Percentiles rank a stretch among this genome's conserved stretches.
Conservation (phyloP, 2,888 invertebrate species). For the Leptopterna dolabrata region DNA sequence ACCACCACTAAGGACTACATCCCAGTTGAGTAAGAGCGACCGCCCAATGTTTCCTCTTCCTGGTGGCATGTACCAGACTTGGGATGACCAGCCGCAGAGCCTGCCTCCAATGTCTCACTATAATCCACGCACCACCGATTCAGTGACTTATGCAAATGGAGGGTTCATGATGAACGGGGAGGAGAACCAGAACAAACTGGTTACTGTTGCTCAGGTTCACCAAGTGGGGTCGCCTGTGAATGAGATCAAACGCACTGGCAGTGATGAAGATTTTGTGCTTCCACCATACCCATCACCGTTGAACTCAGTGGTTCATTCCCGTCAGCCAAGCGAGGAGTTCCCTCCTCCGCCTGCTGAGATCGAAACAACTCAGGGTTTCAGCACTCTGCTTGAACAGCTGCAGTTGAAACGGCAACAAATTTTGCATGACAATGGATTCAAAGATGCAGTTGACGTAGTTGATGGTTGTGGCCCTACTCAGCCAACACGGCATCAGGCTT, state of each 20-base stretch:
- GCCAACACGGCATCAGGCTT: constrained; percentile 68
- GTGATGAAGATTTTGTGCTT: constrained; percentile 65
- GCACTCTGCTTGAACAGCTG: constrained; percentile 73
- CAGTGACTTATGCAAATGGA: constrained; percentile 69
- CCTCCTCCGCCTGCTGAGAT: constrained; percentile 77
- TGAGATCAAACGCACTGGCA: constrained; percentile 53
- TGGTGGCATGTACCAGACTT: constrained; percentile 60
- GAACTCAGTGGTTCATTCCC: constrained; percentile 81
- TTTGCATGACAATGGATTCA: constrained; percentile 63
- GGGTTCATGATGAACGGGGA: constrained; percentile 67
- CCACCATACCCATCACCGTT: constrained; percentile 81
- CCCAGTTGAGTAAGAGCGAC: constrained; percentile 78
- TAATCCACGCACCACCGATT: constrained; percentile 67
- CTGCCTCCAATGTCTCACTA: constrained; percentile 70
- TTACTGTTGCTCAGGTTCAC: constrained; percentile 87
- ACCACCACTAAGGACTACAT: constrained; percentile 87
- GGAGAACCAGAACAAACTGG: constrained; percentile 71
- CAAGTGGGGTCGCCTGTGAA: constrained; percentile 69
- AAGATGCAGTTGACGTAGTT: constrained; percentile 65
- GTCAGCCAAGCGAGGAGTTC: constrained; percentile 90
- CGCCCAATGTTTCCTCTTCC: constrained; percentile 66
- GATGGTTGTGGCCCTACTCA: constrained; percentile 57
- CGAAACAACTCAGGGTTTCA: constrained; percentile 46
- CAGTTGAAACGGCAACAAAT: constrained; percentile 76
- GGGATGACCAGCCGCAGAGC: constrained; percentile 72